Base-by-base conservation (phyloP, 92 coral and sea anemone species). In the Actinernus sp. region DNA sequence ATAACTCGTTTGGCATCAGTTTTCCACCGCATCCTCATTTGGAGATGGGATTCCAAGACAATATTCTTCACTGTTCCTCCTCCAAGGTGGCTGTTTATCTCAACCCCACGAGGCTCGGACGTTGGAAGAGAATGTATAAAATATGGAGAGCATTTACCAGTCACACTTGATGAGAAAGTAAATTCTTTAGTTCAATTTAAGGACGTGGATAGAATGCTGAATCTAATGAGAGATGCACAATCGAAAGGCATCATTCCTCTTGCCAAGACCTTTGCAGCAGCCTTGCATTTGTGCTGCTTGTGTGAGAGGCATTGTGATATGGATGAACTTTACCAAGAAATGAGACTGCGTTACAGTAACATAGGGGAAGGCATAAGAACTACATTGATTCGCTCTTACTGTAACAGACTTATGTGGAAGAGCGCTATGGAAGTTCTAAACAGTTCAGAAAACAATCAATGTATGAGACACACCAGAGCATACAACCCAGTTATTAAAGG, bases 381-480 rank as follows among this genome's bases (percentile, higher is more conserved):
- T 30, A 91, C 92, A 1, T 60, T 94, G 54, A 76, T 94, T 24
- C 85, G 85, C 40, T 94, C 97, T n/a, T 94, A 91, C 71, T 61
- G 79, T 50, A 52, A 57, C 22, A 85, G 98, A 24, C 78, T 63
- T 12, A 73, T 64, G 80, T 81, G 80, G 76, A 51, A 58, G 5
- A 38, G 62, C 22, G 98, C 97, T 29, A 31, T 84, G 47, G 67
- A 30, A 32, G 46, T 84, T 26, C 71, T 94, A 39, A 65, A 40
- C 39, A 33, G 60, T 40, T 65, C 87, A 55, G 72, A 75, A 31
- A 62, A 70, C 2, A 41, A 61, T 27, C 48, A 58, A 7, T 53
- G 65, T 43, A 55, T 81, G 61, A 68, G 76, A 14, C 98, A 94
- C 55, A 89, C 92, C 6, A 78, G 98, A 27, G 70, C 86, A 43